Percentiles rank a stretch among this genome's conserved stretches.
These are phyloP conservation scores for Sebastes ruberrimus DNA, from an alignment of 2,797 vertebrate species.

Conservation along the genomic window DNA sequence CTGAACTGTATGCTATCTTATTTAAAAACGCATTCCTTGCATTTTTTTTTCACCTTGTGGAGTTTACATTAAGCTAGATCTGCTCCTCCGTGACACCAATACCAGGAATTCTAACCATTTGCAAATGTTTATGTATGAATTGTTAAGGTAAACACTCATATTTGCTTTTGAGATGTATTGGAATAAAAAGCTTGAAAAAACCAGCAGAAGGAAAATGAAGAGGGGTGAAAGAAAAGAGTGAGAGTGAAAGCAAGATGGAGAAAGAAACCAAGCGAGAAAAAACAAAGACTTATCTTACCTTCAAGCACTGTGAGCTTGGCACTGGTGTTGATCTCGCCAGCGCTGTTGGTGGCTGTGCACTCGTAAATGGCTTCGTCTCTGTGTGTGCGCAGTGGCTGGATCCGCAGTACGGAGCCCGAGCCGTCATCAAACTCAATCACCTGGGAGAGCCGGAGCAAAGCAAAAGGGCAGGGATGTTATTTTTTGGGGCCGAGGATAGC, in stretches of 20 bases:
- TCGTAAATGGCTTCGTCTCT: conserved; percentile 98
- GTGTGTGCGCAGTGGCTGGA: conserved; percentile 94
- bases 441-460: conserved; percentile 69
- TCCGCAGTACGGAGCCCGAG: conserved; percentile 94
- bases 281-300: conserved; percentile 81
- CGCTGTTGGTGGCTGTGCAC: conserved; percentile 93
- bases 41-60: conserved; percentile 24
- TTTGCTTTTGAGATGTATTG: conserved; percentile 43
- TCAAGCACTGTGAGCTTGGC: conserved; percentile 97
- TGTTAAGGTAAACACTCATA: conserved; percentile 45
- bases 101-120: conserved; percentile 43
- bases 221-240: neutral
- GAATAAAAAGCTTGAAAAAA: conserved; percentile 38
- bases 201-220: neutral
- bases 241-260: conserved; percentile 9
- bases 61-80: conserved; percentile 38
- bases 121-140: conserved; percentile 62
- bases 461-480: conserved; percentile 7
- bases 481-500: conserved; percentile 7
- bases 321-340: conserved; percentile 94
- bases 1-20: conserved; percentile 5
- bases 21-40: conserved; percentile 37
- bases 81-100: conserved; percentile 46
- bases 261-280: conserved; percentile 6
- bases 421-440: conserved; percentile 98